Evolutionary conservation across 2,113 vertebrate species (phyloP).

Genomic region (Salvelinus alpinus): DNA sequence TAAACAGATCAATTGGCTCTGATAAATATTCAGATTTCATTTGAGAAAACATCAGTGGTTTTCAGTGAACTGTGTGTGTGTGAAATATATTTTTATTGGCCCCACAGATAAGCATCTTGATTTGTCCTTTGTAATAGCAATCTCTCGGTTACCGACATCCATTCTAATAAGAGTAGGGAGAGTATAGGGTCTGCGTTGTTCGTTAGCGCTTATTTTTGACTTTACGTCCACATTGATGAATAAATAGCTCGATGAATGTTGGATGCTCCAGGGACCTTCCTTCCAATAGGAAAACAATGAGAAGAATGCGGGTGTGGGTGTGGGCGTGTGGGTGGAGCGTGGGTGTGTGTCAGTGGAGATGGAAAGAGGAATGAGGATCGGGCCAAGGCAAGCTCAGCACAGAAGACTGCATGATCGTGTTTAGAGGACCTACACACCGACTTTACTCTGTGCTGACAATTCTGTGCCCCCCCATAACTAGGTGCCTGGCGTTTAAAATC

Average conservation of each 20-base stretch:
- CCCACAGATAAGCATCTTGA: constrained; percentile 65
- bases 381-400: constrained; percentile 35
- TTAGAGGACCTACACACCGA: constrained; percentile 33
- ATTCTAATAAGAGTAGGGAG: constrained; percentile 13
- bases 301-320: constrained; percentile 17
- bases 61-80: constrained; percentile 35
- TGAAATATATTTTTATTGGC: constrained; percentile 63
- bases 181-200: constrained; percentile 41
- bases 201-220: constrained; percentile 37
- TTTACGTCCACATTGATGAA: constrained; percentile 29
- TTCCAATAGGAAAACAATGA: constrained; percentile 38
- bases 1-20: constrained; percentile 45
- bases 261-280: constrained; percentile 4
- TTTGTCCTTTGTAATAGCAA: constrained; percentile 56
- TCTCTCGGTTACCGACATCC: constrained; percentile 18
- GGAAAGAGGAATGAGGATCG: constrained; percentile 27
- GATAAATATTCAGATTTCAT: constrained; percentile 66
- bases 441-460: background rate
- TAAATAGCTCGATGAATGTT: constrained; percentile 4
- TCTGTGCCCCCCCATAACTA: background rate
- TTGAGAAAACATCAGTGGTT: constrained; percentile 46
- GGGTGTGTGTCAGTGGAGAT: constrained; percentile 20
- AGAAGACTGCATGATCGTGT: constrained; percentile 11
- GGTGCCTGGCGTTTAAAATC: background rate
- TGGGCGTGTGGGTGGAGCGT: background rate